phyloP scores from a whole-genome alignment of 2,797 vertebrate species.

The Pagetopsis macropterus region DNA sequence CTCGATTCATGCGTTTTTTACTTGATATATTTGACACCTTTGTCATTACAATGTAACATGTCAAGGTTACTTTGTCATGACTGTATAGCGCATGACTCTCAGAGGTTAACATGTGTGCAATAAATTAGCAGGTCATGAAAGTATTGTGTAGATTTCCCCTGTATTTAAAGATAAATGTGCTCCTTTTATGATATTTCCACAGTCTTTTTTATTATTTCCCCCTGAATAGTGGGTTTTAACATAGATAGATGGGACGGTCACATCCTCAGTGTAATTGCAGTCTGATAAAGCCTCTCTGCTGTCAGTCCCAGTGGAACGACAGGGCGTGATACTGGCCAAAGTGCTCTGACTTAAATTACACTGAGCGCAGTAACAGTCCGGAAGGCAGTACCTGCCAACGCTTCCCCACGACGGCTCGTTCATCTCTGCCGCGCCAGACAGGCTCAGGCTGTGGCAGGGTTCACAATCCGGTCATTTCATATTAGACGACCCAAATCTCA shows the following conservation, averaged over 20 bases:
- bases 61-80: neutral
- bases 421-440: conserved; percentile 54
- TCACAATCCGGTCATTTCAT: conserved; percentile 67
- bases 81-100: conserved; percentile 1
- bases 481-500: conserved; percentile 57
- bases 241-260: neutral
- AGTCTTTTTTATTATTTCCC: neutral
- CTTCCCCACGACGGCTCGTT: conserved; percentile 41
- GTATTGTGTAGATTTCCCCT: neutral
- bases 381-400: conserved; percentile 54
- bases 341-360: conserved; percentile 57
- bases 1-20: neutral
- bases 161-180: neutral
- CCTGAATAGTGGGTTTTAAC: neutral
- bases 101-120: conserved; percentile 12
- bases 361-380: conserved; percentile 34
- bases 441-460: conserved; percentile 59
- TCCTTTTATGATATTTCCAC: neutral
- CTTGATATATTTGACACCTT: neutral
- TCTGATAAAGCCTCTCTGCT: conserved; percentile 33
- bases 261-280: conserved; percentile 36
- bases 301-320: conserved; percentile 12
- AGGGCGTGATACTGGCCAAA: conserved; percentile 27
- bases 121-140: conserved; percentile 2
- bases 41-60: neutral